Base-by-base conservation (phyloP, 1,140 invertebrate species). In the Bombus turneri region DNA sequence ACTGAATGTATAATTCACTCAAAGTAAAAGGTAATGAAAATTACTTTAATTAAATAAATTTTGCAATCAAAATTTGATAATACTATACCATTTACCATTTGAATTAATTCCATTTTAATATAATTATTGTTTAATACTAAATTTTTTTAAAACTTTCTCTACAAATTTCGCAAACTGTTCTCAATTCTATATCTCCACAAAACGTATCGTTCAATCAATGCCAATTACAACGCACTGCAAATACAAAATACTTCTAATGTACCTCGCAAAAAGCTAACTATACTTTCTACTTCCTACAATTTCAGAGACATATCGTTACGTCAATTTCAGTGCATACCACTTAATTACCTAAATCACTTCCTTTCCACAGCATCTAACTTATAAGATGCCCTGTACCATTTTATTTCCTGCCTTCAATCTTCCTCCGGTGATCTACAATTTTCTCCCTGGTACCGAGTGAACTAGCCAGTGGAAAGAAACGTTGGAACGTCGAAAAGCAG, bases 331-430 rank as follows among this genome's bases (percentile, higher is more conserved):
- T 0, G 8, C 39, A 28, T n/a, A n/a, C 28, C 28, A 12, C 15
- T 81, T 59, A 62, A 81, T 74, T 47, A 74, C 25, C 47, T 25
- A 39, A 59, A 62, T 74, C 53, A 59, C 18, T 73, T 39, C 53
- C 68, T 73, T 25, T 25, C 18, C n/a, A 12, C 34, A 12, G 15
- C 9, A 62, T 62, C 47, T 53, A 53, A 53, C 47, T 22, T 53
- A 53, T 53, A 53, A 53, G 47, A 53, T 53, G 6, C 47, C 0
- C 18, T 22, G 47, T 53, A 53, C 47, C 18, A 53, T 53, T 53
- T 53, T 53, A 53, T 53, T 53, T 53, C 47, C 47, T 53, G 47
- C 47, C 18, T 53, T 53, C 47, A 22, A 53, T 81, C 47, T 73
- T 31, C 47, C 66, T 34, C 37, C 10, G 12, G 22, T 31, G 53